These are phyloP conservation scores for Megaleporinus macrocephalus DNA, from an alignment of 2,113 vertebrate genomes.

Conservation along the genomic window DNA sequence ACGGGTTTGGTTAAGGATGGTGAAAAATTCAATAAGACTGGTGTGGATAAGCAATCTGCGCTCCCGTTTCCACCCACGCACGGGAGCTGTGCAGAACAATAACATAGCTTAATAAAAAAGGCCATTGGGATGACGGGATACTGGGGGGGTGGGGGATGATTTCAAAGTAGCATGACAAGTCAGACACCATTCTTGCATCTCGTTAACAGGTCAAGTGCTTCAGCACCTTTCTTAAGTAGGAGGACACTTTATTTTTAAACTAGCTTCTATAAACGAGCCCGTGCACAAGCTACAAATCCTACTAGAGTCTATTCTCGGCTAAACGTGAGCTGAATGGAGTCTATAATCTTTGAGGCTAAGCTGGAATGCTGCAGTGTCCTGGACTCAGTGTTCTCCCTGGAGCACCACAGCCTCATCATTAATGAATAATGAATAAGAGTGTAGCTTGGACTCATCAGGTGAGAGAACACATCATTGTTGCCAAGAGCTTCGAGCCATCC, in stretches of 20 bases:
- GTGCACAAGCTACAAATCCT: background rate
- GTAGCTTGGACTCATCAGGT: background rate
- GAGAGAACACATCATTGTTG: constrained; percentile 17
- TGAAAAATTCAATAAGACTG: constrained; percentile 40
- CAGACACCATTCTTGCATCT: background rate
- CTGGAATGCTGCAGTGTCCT: constrained; percentile 11
- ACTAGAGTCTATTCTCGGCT: background rate
- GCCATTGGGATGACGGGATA: background rate
- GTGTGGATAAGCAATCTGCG: constrained; percentile 1
- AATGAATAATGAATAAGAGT: constrained; percentile 16
- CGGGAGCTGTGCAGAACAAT: background rate
- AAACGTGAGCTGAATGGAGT: background rate
- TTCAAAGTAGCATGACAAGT: background rate
- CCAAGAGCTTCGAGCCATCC: constrained; percentile 6
- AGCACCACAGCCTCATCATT: too few relatives aligned
- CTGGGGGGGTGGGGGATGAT: background rate
- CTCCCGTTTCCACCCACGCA: background rate
- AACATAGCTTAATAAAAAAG: background rate
- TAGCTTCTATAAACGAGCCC: background rate
- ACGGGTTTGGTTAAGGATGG: constrained; percentile 16
- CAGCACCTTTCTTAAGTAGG: background rate
- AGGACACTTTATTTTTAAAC: background rate
- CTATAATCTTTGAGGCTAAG: constrained; percentile 15
- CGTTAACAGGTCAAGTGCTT: background rate
- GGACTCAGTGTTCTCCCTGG: background rate